Conservation (phyloP, 1,140 invertebrate genomes). For the Thrips palmi region DNA sequence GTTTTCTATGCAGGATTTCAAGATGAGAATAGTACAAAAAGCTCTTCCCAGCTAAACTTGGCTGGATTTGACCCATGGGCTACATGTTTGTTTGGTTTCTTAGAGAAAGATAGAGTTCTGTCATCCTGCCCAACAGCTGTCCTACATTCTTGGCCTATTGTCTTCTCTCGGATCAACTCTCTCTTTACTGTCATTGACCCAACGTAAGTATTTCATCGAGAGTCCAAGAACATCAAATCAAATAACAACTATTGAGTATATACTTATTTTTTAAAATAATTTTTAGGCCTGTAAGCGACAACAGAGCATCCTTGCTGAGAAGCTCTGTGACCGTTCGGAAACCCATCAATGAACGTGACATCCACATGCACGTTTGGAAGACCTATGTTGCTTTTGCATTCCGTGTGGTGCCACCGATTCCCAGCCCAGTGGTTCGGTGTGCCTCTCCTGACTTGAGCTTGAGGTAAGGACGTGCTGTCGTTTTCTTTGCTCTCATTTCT, state of each 20-base stretch:
- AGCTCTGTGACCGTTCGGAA: slow-evolving; percentile 59
- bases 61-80: slow-evolving; percentile 69
- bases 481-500: neutral
- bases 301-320: slow-evolving; percentile 77
- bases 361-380: slow-evolving; percentile 87
- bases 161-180: slow-evolving; percentile 76
- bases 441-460: slow-evolving; percentile 82
- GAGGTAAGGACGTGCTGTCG: slow-evolving; percentile 35
- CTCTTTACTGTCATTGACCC: slow-evolving; percentile 88
- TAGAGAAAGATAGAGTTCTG: slow-evolving; percentile 57
- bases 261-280: slow-evolving; percentile 21
- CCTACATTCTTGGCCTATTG: slow-evolving; percentile 85
- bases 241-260: slow-evolving; percentile 3
- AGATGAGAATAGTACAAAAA: slow-evolving; percentile 41
- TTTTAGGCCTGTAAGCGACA: slow-evolving; percentile 89
- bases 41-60: slow-evolving; percentile 31
- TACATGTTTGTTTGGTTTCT: slow-evolving; percentile 63
- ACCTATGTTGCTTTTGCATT: slow-evolving; percentile 93
- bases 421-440: slow-evolving; percentile 65
- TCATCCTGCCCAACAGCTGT: slow-evolving; percentile 67
- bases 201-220: slow-evolving; percentile 41
- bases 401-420: slow-evolving; percentile 68
- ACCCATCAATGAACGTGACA: slow-evolving; percentile 74
- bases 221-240: neutral
- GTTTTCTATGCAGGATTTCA: slow-evolving; percentile 30